Conservation (phyloP, 2,113 vertebrate genomes). For the Pyxicephalus adspersus region DNA sequence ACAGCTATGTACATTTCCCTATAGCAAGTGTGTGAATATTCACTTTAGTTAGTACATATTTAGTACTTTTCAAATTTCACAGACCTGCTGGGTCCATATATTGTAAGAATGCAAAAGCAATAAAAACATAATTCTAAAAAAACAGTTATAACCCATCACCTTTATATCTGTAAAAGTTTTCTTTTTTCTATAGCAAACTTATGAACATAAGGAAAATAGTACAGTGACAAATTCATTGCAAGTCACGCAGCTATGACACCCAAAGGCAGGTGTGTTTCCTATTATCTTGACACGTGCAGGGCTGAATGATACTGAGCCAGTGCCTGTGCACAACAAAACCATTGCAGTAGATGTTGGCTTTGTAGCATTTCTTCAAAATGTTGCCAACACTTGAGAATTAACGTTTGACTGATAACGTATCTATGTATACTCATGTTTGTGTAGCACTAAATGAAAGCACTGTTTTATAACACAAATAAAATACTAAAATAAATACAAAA, state of each 20-base stretch:
- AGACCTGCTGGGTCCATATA: too few relatives aligned
- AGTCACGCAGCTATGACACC: constrained; percentile 23
- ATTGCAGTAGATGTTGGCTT: neutral
- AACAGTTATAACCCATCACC: neutral
- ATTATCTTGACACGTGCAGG: constrained; percentile 32
- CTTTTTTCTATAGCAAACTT: neutral
- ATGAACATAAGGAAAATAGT: neutral
- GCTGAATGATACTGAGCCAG: neutral
- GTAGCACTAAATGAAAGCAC: neutral
- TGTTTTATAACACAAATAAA: neutral
- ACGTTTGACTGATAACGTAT: neutral
- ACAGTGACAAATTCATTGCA: constrained; percentile 14
- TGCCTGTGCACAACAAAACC: neutral
- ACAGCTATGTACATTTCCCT: too few relatives aligned
- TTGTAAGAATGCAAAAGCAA: too few relatives aligned
- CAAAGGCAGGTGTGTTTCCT: constrained; percentile 24
- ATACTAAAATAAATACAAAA: constrained; percentile 8
- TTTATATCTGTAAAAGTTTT: neutral
- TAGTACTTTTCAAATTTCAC: too few relatives aligned
- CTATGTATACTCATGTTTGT: neutral
- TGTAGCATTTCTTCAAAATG: constrained; percentile 1
- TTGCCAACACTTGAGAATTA: constrained; percentile 15
- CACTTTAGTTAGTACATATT: too few relatives aligned
- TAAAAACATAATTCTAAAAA: neutral
- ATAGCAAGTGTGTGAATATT: too few relatives aligned